A percentile compares a stretch with the other conserved stretches of the same genome.
phyloP scores from a whole-genome alignment of 2,113 vertebrate species.

The Oreotrochilus melanogaster region DNA sequence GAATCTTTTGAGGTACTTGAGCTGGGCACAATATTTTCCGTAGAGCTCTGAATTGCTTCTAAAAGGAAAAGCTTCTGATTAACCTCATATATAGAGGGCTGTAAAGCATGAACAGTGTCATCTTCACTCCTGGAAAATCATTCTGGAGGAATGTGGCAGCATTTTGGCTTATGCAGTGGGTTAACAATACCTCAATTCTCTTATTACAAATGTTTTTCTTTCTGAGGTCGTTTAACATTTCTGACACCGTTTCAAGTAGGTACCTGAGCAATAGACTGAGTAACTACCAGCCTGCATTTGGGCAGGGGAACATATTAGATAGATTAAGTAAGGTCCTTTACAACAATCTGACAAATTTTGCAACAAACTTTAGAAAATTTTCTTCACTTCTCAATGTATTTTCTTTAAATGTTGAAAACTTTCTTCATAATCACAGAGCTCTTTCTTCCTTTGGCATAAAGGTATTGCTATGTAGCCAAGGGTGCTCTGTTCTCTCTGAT shows the following conservation, averaged over 20 bases:
- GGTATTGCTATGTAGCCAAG: not conserved
- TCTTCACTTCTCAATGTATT: not conserved
- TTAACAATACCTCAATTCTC: not conserved
- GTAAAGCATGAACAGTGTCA: not conserved
- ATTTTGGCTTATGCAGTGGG: not conserved
- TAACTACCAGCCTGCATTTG: not conserved
- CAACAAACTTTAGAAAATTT: not conserved
- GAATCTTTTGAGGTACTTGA: not conserved
- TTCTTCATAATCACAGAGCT: not conserved
- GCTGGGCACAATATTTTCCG: not conserved
- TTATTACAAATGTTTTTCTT: not conserved
- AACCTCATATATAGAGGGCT: not conserved
- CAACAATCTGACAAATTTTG: not conserved
- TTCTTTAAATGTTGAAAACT: not conserved
- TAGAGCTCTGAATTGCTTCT: not conserved
- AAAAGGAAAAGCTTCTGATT: not conserved
- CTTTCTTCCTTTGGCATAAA: not conserved
- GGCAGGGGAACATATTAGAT: not conserved
- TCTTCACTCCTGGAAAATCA: not conserved
- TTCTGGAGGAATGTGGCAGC: not conserved
- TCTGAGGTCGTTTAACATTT: not conserved
- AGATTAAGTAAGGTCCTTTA: not conserved
- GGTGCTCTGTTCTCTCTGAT: not conserved
- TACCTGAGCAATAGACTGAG: not conserved
- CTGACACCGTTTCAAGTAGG: not conserved